phyloP scores from a whole-genome alignment of 2,113 vertebrate species.

The Numida meleagris region DNA sequence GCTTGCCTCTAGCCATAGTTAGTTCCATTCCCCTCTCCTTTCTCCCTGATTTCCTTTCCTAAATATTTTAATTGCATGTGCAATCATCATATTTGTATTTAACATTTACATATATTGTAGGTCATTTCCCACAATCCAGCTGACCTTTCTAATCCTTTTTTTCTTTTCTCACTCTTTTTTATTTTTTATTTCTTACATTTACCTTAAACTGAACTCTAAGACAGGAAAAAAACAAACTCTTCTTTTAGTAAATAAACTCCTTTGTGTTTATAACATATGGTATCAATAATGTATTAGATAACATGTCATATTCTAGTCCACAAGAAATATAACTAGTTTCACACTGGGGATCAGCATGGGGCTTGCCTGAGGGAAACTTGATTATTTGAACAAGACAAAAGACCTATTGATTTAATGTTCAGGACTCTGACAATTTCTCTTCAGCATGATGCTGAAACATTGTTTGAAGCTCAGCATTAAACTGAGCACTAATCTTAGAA shows the following conservation, averaged over 20 bases:
- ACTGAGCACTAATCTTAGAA: conserved; percentile 29
- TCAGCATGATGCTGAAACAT: neutral
- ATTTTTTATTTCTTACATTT: neutral
- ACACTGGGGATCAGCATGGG: neutral
- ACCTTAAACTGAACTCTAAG: neutral
- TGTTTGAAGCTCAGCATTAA: conserved; percentile 23
- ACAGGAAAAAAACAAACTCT: neutral
- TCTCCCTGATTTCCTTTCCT: neutral
- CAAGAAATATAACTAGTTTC: conserved; percentile 35
- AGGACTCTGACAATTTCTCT: neutral
- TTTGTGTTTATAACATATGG: neutral
- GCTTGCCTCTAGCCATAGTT: neutral
- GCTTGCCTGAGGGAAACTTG: neutral
- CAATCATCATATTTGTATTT: neutral
- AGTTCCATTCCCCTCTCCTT: neutral
- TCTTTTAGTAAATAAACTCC: neutral
- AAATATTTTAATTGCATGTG: neutral
- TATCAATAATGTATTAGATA: conserved; percentile 24
- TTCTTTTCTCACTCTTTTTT: neutral
- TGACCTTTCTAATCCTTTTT: neutral
- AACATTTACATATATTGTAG: neutral
- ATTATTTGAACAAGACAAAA: conserved; percentile 38
- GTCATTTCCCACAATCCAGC: neutral
- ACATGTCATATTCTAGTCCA: conserved; percentile 24
- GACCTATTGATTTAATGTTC: conserved; percentile 41